These are phyloP conservation scores for Hexactinellida sp. DNA, from an alignment of 37 sponge, comb jelly and placozoan species.

Conservation along the genomic window DNA sequence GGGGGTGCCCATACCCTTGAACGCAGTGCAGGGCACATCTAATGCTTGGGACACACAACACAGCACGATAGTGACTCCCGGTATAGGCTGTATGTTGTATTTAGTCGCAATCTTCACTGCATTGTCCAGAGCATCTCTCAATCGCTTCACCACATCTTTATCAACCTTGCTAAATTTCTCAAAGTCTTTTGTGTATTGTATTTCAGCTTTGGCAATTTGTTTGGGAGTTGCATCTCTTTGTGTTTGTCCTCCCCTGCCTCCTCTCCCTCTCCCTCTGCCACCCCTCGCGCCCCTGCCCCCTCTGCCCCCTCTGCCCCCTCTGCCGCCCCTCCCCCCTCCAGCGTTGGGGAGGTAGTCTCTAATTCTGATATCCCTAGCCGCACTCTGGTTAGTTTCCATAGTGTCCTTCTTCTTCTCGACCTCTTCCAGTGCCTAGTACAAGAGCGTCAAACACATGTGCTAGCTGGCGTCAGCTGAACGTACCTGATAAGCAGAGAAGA, in stretches of 20 bases:
- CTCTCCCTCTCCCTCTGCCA: background rate
- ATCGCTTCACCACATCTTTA: slow-evolving; percentile 35
- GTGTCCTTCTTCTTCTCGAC: slow-evolving; percentile 43
- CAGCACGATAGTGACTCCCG: slow-evolving; percentile 71
- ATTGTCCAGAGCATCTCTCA: slow-evolving; percentile 67
- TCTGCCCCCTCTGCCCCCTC: no score
- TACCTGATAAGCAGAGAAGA: slow-evolving; percentile 96
- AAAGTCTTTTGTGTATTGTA: background rate
- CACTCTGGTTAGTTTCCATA: background rate
- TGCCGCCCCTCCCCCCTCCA: background rate
- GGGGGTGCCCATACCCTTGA: slow-evolving; percentile 78
- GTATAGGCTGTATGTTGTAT: slow-evolving; percentile 91
- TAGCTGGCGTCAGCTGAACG: background rate
- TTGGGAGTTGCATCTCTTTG: background rate
- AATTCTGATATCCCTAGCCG: background rate
- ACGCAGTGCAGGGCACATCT: slow-evolving; percentile 74
- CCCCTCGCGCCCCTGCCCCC: background rate
- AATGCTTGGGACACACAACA: slow-evolving; percentile 61
- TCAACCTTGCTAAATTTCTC: slow-evolving; percentile 23
- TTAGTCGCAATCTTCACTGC: slow-evolving; percentile 85
- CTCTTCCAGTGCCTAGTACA: slow-evolving; percentile 24
- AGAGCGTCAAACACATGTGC: background rate
- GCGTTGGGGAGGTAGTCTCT: background rate
- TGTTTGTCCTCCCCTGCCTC: background rate
- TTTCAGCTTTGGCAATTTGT: background rate